Percentiles rank a stretch among this genome's conserved stretches.
phyloP scores from a whole-genome alignment of 2,888 invertebrate genomes.

The Cataglyphis albicans region DNA sequence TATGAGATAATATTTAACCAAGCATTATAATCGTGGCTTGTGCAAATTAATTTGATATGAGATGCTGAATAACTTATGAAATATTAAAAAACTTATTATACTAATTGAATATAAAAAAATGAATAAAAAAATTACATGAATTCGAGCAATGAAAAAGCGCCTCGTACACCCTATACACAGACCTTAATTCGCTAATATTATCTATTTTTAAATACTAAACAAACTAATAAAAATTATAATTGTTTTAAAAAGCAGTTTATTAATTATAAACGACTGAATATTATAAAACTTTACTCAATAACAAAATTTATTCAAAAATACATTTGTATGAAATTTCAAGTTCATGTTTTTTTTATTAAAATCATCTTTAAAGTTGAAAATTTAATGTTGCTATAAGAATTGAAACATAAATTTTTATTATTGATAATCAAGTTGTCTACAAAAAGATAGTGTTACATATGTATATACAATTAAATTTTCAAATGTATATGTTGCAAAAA shows the following conservation, averaged over 20 bases:
- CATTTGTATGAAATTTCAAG: not conserved
- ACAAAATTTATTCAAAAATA: not conserved
- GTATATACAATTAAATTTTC: not conserved
- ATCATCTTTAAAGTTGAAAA: not conserved
- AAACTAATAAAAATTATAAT: not conserved
- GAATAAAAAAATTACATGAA: not conserved
- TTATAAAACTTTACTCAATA: not conserved
- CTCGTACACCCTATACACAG: not conserved
- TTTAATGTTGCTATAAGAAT: not conserved
- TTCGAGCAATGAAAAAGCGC: not conserved
- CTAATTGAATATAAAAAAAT: not conserved
- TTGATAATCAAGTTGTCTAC: not conserved
- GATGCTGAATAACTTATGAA: not conserved
- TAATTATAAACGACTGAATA: not conserved
- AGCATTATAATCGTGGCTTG: not conserved
- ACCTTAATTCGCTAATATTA: not conserved
- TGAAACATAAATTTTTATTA: not conserved
- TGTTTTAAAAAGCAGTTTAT: not conserved
- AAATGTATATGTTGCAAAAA: not conserved
- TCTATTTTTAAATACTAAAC: not conserved
- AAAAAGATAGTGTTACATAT: not conserved
- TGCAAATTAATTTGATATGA: not conserved
- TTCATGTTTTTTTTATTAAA: not conserved
- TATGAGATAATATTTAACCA: not conserved
- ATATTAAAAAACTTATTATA: not conserved